Evolutionary conservation across 2,113 vertebrate genomes (phyloP).

Genomic region (Sphaerodactylus townsendi): DNA sequence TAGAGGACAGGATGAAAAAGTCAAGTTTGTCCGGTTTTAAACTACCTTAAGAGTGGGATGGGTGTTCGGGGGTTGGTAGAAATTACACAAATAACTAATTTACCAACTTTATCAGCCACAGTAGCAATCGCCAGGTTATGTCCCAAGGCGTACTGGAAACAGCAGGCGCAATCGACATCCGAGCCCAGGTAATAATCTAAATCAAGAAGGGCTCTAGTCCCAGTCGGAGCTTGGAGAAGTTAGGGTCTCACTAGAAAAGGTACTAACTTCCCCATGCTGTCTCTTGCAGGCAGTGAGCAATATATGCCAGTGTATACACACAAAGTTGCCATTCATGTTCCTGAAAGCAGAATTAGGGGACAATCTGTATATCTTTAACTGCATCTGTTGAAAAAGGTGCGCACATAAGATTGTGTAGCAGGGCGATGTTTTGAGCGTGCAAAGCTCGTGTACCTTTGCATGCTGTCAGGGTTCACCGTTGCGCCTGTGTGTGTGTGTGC

Average conservation of each 20-base stretch:
- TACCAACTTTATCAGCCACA: neutral
- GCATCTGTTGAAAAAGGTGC: neutral
- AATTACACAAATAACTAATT: neutral
- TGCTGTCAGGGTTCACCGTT: neutral
- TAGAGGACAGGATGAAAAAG: neutral
- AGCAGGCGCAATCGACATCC: neutral
- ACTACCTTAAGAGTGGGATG: neutral
- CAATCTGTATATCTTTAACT: no score
- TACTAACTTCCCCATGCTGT: no score
- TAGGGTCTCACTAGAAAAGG: no score
- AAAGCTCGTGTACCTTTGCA: accelerated
- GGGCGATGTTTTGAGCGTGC: neutral
- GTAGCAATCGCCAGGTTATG: neutral
- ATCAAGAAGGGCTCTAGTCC: neutral
- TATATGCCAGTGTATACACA: no score
- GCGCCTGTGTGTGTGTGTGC: no score
- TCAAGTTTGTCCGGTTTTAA: neutral
- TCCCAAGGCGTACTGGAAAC: neutral
- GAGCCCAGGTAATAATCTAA: neutral
- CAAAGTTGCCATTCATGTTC: neutral
- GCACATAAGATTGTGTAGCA: neutral
- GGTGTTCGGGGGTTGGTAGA: neutral
- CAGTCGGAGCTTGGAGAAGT: neutral
- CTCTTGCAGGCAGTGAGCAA: neutral
- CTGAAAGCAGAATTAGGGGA: neutral